Base-by-base conservation (phyloP, 1,140 invertebrate genomes). In the Megalonaias nervosa region DNA sequence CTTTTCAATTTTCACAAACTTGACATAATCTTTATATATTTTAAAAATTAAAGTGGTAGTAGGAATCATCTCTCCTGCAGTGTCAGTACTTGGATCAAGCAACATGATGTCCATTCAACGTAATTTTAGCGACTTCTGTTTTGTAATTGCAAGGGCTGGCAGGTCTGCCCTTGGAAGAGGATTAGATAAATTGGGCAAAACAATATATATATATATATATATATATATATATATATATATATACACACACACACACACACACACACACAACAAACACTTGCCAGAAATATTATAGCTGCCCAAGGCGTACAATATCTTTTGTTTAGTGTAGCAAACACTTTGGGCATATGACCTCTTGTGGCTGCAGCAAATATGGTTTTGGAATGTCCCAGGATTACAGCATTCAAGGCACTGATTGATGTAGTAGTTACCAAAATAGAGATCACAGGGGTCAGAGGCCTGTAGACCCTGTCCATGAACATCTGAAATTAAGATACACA, bases 301-400 rank as follows among this genome's bases (percentile, higher is more conserved):
- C 96, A 95, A 16, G 97, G 97, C 0, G 97, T 98, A 62, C 96
- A 92, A 77, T 95, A 94, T 75, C 94, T 92, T 6, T 95, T 93
- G 91, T 97, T 96, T 81, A 98, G 97, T 96, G 98, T 98, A 1
- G 96, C 97, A 64, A 98, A 90, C 86, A 98, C 94, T 91, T 95
- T 95, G 0, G 97, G 97, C 97, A 99, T 97, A 91, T 99, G 97
- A 66, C 96, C 96, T 88, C 98, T 94, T 82, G 95, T 95, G 19
- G 97, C 97, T n/a, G 97, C 97, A 23, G 97, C 97, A 91, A 97
- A 98, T 91, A 98, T 98, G 74, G 98, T 91, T 85, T 97, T 93
- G 81, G 21, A 82, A 21, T 85, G 84, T 21, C 80, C 80, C 56
- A 85, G 64, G 23, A 85, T 82, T 0, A 80, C 66, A 3, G 80